Percentiles rank a stretch among this genome's conserved stretches.
These are phyloP conservation scores for Protobothrops mucrosquamatus DNA, from an alignment of 2,113 vertebrate genomes.

Conservation along the genomic window DNA sequence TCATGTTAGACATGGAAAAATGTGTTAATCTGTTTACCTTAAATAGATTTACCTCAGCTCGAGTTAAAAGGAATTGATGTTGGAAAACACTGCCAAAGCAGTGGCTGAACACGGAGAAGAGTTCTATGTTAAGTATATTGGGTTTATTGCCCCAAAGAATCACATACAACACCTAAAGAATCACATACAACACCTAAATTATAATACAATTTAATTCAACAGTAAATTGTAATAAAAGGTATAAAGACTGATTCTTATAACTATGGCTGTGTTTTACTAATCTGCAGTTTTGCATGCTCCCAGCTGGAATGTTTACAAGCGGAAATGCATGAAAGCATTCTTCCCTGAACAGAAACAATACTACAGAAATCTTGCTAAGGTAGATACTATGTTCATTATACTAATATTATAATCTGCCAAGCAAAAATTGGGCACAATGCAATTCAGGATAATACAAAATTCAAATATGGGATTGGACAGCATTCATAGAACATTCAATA, in stretches of 20 bases:
- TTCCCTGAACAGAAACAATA: neutral
- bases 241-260: constrained; percentile 21
- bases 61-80: constrained; percentile 44
- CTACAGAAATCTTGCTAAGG: neutral
- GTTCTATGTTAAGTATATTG: neutral
- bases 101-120: neutral
- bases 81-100: constrained; percentile 14
- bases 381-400: neutral
- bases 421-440: neutral
- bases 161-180: constrained; percentile 34
- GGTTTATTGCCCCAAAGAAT: constrained; percentile 22
- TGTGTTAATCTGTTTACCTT: constrained; percentile 67
- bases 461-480: neutral
- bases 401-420: neutral
- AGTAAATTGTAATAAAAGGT: constrained; percentile 39
- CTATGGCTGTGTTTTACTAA: neutral
- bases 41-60: constrained; percentile 66
- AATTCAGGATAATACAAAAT: neutral
- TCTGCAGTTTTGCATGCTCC: neutral
- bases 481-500: neutral
- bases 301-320: neutral
- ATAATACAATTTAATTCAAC: constrained; percentile 44
- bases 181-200: constrained; percentile 32
- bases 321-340: neutral
- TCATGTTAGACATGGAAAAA: constrained; percentile 58